Evolutionary conservation across 2,113 vertebrate genomes (phyloP).

Genomic region (Cyprinus carpio): DNA sequence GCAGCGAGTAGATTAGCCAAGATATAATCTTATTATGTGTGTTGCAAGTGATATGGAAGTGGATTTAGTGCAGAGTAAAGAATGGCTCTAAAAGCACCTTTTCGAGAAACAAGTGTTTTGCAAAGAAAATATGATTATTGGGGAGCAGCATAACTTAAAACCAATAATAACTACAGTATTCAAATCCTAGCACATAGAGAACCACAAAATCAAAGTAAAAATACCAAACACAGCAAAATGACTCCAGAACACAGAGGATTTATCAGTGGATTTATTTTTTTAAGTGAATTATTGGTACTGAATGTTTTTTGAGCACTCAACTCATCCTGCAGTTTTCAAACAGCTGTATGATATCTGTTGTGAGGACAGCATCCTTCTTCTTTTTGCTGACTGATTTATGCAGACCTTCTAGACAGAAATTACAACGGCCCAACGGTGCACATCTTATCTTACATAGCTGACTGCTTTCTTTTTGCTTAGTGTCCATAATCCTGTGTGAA

Average conservation of each 20-base stretch:
- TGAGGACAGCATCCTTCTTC: not conserved
- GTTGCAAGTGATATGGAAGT: not conserved
- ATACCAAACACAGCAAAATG: not conserved
- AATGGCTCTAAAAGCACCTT: slow-evolving; percentile 34
- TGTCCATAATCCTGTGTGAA: slow-evolving; percentile 8
- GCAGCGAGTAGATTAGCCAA: slow-evolving; percentile 4
- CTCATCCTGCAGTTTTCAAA: not conserved
- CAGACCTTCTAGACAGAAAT: slow-evolving; percentile 12
- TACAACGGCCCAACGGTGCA: slow-evolving; percentile 7
- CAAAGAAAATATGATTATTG: slow-evolving; percentile 2
- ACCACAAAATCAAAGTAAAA: not conserved
- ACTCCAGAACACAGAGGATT: not conserved
- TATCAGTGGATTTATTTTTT: not conserved
- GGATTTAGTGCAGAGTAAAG: slow-evolving; percentile 3
- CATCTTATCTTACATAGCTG: slow-evolving; percentile 21
- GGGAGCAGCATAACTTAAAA: not conserved
- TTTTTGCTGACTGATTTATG: slow-evolving; percentile 21
- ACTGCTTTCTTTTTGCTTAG: not conserved
- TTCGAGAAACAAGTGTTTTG: slow-evolving; percentile 23
- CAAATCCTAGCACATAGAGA: not conserved
- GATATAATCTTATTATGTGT: slow-evolving; percentile 30
- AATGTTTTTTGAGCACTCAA: not conserved
- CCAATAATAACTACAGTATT: not conserved
- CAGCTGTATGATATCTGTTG: not conserved
- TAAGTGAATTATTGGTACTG: not conserved